Percentiles rank a stretch among this genome's conserved stretches.
Evolutionary conservation across 2,797 vertebrate species (phyloP).

Genomic region (Fistularia tabacaria): DNA sequence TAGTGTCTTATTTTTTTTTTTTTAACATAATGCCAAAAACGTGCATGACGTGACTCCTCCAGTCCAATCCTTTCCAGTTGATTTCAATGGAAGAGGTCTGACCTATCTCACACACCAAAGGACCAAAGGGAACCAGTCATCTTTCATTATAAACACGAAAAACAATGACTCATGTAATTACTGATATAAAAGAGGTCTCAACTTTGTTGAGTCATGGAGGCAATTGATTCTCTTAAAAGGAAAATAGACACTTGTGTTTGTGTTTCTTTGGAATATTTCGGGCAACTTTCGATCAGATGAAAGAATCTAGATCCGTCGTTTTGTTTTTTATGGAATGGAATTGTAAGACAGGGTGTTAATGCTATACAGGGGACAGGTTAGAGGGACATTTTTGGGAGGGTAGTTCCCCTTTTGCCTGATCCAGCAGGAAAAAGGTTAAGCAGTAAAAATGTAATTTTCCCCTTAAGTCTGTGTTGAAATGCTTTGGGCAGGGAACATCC

Average conservation of each 20-base stretch:
- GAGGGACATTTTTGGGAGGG: no score
- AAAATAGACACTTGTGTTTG: conserved; percentile 15
- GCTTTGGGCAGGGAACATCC: no score
- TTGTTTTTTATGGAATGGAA: no score
- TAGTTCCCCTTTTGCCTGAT: no score
- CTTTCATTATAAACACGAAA: conserved; percentile 41
- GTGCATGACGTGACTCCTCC: conserved; percentile 21
- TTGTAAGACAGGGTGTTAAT: no score
- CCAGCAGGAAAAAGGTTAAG: no score
- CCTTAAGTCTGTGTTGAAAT: no score
- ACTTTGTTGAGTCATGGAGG: neutral
- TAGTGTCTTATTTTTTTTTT: neutral
- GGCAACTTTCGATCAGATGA: neutral
- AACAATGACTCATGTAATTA: conserved; percentile 52
- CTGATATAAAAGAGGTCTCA: conserved; percentile 15
- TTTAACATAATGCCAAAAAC: conserved; percentile 1
- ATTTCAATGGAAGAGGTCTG: conserved; percentile 51
- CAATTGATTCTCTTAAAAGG: conserved; percentile 1
- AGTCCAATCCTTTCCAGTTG: conserved; percentile 17
- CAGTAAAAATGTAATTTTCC: no score
- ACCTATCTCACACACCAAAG: conserved; percentile 60
- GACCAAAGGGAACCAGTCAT: conserved; percentile 31
- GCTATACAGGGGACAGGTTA: no score
- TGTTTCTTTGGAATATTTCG: neutral
- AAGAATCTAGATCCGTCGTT: neutral